Evolutionary conservation across 64 coral and sea anemone species (phyloP), one percentile per base, ranked within the genome.

Genomic region (Trachythela sp.): DNA sequence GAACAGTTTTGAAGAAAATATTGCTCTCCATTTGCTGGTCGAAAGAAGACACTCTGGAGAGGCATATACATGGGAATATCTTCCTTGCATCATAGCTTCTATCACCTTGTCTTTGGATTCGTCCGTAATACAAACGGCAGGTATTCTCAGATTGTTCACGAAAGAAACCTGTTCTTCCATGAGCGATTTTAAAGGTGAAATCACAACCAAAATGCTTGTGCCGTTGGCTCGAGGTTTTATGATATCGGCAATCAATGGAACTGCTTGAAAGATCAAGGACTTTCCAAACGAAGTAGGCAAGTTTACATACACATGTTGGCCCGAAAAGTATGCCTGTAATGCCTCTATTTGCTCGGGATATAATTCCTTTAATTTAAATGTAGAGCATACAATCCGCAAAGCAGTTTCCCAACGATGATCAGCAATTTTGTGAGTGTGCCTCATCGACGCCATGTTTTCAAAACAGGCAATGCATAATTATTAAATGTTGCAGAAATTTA

Each of bases 211-310:
- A 37, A 89, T 89, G 13, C 34, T 83, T 48, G 76, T 84, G 33
- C 3, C 76, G 45, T 51, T 37, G 0, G 48, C 39, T 34, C 48
- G 51, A 51, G 51, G 72, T 35, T 52, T 89, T 35, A 84, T 41
- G 35, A 80, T 84, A 40, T 89, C 88, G n/a, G 45, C 48, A 54
- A 89, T 80, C 6, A 89, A 83, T 32, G 49, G 88, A 33, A 80
- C 71, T 31, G 76, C 76, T 80, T 89, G 88, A 89, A 89, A 89
- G 54, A 89, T 84, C 18, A 84, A 51, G 22, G 75, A 88, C 8
- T 88, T 88, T 88, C 87, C 87, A 76, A 70, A 88, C 38, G 20
- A 60, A 26, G 67, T 88, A 70, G 87, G 68, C 45, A 72, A 31
- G 13, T 72, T 88, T 41, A 88, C 38, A 29, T 72, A 88, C 38